These are phyloP conservation scores for Lepidothrix coronata DNA, from an alignment of 2,113 vertebrate species.

Conservation along the genomic window DNA sequence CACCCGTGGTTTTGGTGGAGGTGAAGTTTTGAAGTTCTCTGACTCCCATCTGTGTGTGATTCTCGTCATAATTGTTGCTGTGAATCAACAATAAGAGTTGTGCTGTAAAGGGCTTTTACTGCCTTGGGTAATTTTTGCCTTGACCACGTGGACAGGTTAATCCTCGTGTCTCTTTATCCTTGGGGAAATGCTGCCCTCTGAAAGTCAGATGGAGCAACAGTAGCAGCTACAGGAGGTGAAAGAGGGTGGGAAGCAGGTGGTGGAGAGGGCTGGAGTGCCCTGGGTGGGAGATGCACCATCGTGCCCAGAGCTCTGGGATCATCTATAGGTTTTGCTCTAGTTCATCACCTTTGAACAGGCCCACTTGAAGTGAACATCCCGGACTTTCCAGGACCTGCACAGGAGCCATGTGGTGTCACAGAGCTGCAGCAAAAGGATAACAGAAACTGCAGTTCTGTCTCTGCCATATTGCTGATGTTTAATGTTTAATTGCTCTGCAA, in stretches of 20 bases:
- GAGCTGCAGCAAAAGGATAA: too few species aligned
- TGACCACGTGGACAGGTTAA: fast-evolving
- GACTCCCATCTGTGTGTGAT: neutral
- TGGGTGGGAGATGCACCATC: fast-evolving
- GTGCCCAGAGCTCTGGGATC: neutral
- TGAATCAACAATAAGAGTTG: fast-evolving
- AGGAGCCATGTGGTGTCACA: neutral
- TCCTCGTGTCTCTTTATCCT: fast-evolving
- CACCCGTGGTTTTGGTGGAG: neutral
- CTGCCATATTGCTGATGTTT: neutral
- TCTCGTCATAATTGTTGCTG: neutral
- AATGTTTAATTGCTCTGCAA: conserved; percentile 20
- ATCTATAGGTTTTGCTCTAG: fast-evolving
- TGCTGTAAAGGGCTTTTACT: neutral
- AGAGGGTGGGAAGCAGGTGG: fast-evolving
- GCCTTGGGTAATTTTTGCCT: neutral
- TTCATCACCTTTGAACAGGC: fast-evolving
- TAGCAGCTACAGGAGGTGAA: neutral
- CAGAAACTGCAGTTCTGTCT: neutral
- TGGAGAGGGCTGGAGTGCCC: fast-evolving
- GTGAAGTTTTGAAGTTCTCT: neutral
- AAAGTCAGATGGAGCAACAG: neutral
- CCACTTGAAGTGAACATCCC: fast-evolving
- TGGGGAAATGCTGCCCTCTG: neutral
- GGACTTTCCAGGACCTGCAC: fast-evolving